phyloP scores from a whole-genome alignment of 2,888 invertebrate species.

The Stratiomys singularior region DNA sequence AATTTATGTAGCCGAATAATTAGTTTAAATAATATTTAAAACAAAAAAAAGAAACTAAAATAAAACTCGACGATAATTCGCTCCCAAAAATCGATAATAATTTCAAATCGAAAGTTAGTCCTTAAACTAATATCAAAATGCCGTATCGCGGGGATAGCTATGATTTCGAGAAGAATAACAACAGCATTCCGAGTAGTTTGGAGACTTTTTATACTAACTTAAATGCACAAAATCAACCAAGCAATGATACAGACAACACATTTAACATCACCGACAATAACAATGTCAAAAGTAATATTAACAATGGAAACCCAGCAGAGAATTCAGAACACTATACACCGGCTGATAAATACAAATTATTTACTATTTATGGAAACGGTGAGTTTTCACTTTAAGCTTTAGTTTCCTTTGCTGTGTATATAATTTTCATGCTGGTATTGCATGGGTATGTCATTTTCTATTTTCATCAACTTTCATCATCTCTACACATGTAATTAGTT shows the following conservation, averaged over 20 bases:
- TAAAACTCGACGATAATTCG: conserved; percentile 12
- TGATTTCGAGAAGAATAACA: conserved; percentile 31
- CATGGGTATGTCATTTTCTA: too few relatives aligned
- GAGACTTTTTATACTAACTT: conserved; percentile 8
- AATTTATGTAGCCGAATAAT: not conserved
- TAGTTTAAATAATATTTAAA: conserved; percentile 1
- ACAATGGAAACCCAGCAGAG: conserved; percentile 57
- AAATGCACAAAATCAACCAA: conserved; percentile 33
- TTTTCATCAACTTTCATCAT: too few relatives aligned
- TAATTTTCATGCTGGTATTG: too few relatives aligned
- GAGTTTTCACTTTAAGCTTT: conserved; percentile 57
- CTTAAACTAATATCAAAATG: conserved; percentile 20
- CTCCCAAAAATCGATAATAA: too few relatives aligned
- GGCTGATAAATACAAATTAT: conserved; percentile 65
- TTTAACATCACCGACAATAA: conserved; percentile 54
- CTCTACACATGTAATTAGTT: too few relatives aligned
- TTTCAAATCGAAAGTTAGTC: not conserved
- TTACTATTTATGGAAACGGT: conserved; percentile 66
- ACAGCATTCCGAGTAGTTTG: conserved; percentile 6
- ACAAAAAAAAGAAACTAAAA: not conserved
- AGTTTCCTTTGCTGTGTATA: not conserved
- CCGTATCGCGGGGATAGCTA: conserved; percentile 29
- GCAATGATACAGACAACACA: conserved; percentile 42
- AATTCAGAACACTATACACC: conserved; percentile 58
- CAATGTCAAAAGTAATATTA: conserved; percentile 55